Conservation (phyloP, 2,113 vertebrate genomes). For the Callipepla californica region DNA sequence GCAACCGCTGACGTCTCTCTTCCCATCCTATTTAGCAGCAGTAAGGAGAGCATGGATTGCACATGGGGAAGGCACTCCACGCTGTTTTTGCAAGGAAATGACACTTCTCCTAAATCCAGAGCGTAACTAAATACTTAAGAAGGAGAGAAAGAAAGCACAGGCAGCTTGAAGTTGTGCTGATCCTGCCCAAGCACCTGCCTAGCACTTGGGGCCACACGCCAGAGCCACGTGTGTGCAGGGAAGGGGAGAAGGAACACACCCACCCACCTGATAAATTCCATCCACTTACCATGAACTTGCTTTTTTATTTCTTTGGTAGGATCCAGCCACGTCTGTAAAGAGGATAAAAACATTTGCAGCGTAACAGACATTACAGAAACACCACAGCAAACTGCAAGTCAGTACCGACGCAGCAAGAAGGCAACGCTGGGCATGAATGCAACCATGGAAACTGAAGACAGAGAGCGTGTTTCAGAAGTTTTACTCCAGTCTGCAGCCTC, state of each 20-base stretch:
- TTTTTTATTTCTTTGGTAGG: constrained; percentile 94
- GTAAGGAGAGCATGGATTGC: background rate
- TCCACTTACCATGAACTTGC: constrained; percentile 89
- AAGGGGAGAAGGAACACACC: background rate
- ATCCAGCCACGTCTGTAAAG: constrained; percentile 92
- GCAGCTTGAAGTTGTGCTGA: background rate
- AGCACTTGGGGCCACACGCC: background rate
- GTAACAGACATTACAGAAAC: constrained; percentile 48
- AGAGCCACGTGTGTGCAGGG: background rate
- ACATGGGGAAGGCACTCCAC: background rate
- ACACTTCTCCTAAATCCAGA: background rate
- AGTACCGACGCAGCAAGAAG: background rate
- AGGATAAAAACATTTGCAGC: constrained; percentile 71
- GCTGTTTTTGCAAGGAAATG: background rate
- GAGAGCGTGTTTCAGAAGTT: background rate
- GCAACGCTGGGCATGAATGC: background rate
- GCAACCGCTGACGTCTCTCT: background rate
- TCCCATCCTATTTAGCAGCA: background rate
- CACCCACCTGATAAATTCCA: background rate
- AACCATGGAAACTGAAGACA: background rate
- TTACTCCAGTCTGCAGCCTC: background rate
- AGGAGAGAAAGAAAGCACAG: background rate
- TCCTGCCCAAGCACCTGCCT: background rate
- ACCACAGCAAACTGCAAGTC: background rate
- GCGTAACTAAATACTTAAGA: background rate